Conservation (phyloP, 2,113 vertebrate genomes). For the Hyla sarda region DNA sequence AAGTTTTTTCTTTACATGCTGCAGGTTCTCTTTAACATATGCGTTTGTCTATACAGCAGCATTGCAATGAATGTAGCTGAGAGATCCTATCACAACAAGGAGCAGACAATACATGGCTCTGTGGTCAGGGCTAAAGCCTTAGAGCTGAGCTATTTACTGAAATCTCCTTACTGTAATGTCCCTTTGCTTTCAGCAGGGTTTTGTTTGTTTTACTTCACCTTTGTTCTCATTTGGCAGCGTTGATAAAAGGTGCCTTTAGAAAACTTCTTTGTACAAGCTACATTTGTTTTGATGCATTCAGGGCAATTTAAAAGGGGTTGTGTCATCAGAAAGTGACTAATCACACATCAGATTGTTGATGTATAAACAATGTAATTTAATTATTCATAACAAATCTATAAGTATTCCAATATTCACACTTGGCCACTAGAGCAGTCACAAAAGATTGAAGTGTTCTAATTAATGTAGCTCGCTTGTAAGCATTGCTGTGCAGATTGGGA, state of each 20-base stretch:
- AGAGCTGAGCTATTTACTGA: conserved; percentile 13
- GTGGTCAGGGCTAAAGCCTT: neutral
- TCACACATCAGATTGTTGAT: too few species aligned
- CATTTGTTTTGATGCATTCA: neutral
- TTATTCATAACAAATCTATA: too few species aligned
- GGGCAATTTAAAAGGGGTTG: neutral
- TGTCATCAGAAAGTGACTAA: neutral
- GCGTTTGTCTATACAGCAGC: neutral
- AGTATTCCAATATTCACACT: neutral
- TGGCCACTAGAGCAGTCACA: neutral
- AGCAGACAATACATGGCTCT: neutral
- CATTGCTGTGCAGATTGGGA: neutral
- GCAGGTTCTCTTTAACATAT: neutral
- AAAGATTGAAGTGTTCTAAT: neutral
- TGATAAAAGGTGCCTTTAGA: conserved; percentile 9
- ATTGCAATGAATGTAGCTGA: neutral
- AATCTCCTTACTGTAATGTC: conserved; percentile 11
- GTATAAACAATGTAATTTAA: too few species aligned
- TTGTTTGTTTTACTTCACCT: conserved; percentile 9
- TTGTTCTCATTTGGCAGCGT: conserved; percentile 32
- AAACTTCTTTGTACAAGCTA: neutral
- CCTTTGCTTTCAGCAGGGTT: conserved; percentile 10
- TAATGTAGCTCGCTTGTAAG: neutral
- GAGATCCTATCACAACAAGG: neutral
- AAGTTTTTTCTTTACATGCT: too few species aligned